phyloP scores from a whole-genome alignment of 2,113 vertebrate species.

The Gymnarchus niloticus region DNA sequence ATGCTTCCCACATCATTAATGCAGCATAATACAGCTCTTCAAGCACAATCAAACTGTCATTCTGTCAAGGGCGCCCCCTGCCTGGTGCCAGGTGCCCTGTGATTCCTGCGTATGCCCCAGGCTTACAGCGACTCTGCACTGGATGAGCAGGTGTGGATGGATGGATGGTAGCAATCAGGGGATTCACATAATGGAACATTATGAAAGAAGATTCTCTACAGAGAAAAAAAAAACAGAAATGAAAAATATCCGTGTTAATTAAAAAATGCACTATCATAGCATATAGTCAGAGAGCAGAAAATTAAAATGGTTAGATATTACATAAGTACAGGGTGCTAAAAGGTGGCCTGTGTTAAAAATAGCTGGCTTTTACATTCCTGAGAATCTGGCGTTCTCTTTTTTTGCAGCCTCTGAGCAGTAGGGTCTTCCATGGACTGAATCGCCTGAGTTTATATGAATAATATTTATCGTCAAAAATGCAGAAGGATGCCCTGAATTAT shows the following conservation, averaged over 20 bases:
- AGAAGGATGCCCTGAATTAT: slow-evolving; percentile 12
- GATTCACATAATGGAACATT: not conserved
- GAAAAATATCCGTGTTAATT: not conserved
- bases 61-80: not conserved
- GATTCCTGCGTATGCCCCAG: too few species aligned
- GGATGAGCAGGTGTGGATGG: not conserved
- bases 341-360: not conserved
- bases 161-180: not conserved
- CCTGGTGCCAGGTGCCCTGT: too few species aligned
- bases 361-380: not conserved
- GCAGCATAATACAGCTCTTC: not conserved
- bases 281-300: not conserved
- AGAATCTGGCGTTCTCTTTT: not conserved
- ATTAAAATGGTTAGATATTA: not conserved
- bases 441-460: not conserved
- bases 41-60: not conserved
- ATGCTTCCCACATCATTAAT: not conserved
- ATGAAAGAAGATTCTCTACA: not conserved
- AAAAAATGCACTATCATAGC: not conserved
- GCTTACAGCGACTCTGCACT: not conserved
- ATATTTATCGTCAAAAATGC: not conserved
- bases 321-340: not conserved
- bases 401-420: not conserved
- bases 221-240: not conserved
- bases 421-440: not conserved